A percentile compares a stretch with the other conserved stretches of the same genome.
Conservation (phyloP, 2,888 invertebrate genomes). For the Ophion ventricosus region DNA sequence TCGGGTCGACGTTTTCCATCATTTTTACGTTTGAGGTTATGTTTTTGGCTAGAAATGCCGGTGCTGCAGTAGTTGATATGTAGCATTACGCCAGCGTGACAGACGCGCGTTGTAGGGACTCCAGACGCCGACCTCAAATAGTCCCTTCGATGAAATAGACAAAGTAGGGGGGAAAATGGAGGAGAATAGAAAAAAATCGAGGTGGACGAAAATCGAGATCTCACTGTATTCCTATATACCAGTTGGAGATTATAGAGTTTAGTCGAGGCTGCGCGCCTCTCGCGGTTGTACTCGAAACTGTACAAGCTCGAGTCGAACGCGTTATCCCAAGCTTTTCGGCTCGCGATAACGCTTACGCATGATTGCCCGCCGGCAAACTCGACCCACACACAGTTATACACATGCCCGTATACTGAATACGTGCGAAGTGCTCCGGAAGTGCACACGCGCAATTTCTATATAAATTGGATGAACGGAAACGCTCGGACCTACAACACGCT, state of each 20-base stretch:
- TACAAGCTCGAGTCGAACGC: slow-evolving; percentile 45
- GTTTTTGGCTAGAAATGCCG: too few species aligned
- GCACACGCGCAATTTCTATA: not conserved
- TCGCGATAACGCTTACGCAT: slow-evolving; percentile 66
- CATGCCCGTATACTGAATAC: too few species aligned
- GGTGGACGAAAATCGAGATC: too few species aligned
- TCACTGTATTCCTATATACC: slow-evolving; percentile 22
- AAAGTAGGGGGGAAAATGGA: too few species aligned
- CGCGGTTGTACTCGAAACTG: slow-evolving; percentile 59
- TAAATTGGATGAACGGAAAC: not conserved
- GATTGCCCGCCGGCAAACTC: slow-evolving; percentile 38
- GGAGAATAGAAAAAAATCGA: too few species aligned
- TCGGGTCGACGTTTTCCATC: too few species aligned
- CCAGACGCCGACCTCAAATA: too few species aligned
- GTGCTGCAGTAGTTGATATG: too few species aligned
- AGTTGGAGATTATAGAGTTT: slow-evolving; percentile 60
- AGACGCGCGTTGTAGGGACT: too few species aligned
- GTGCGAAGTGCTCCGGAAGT: not conserved
- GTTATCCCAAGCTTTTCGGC: slow-evolving; percentile 69
- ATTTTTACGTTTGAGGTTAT: too few species aligned
- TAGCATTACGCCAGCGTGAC: too few species aligned
- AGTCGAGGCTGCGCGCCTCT: slow-evolving; percentile 48
- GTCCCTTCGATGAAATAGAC: too few species aligned
- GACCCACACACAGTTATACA: slow-evolving; percentile 35
- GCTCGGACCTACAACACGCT: not conserved